phyloP scores from a whole-genome alignment of 2,888 invertebrate species.

The Drosophila suboccidentalis region DNA sequence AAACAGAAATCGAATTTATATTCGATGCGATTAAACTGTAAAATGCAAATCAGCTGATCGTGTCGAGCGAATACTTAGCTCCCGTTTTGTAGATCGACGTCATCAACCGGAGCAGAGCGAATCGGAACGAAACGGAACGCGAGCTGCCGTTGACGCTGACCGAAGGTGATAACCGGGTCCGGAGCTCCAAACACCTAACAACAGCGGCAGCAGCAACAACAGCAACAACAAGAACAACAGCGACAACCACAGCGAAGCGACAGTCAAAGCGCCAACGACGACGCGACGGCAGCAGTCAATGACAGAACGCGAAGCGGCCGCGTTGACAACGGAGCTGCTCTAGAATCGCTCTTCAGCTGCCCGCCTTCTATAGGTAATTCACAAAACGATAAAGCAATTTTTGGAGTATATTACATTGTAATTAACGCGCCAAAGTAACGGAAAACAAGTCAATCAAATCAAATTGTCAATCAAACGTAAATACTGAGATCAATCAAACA shows the following conservation, averaged over 20 bases:
- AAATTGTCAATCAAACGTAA: slow-evolving; percentile 34
- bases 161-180: slow-evolving; percentile 60
- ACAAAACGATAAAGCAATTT: slow-evolving; percentile 3
- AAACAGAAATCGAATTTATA: slow-evolving; percentile 1
- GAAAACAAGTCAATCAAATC: slow-evolving; percentile 27
- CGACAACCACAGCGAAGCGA: slow-evolving; percentile 14
- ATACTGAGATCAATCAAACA: slow-evolving; percentile 20
- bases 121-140: slow-evolving; percentile 33
- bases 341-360: slow-evolving; percentile 44
- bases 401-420: slow-evolving; percentile 10
- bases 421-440: slow-evolving; percentile 16
- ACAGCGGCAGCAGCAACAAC: slow-evolving; percentile 8
- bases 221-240: slow-evolving; percentile 18
- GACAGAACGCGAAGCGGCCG: slow-evolving; percentile 74
- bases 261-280: slow-evolving; percentile 27
- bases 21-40: not conserved
- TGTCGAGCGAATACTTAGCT: slow-evolving; percentile 20
- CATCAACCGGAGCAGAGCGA: slow-evolving; percentile 44
- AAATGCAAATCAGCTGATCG: slow-evolving; percentile 60
- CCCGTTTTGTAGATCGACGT: slow-evolving; percentile 43
- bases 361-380: slow-evolving; percentile 13
- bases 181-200: slow-evolving; percentile 44
- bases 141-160: slow-evolving; percentile 36
- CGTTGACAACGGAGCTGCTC: slow-evolving; percentile 75
- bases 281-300: slow-evolving; percentile 65